Evolutionary conservation across 2,797 vertebrate species (phyloP).

Genomic region (Lates japonicus): DNA sequence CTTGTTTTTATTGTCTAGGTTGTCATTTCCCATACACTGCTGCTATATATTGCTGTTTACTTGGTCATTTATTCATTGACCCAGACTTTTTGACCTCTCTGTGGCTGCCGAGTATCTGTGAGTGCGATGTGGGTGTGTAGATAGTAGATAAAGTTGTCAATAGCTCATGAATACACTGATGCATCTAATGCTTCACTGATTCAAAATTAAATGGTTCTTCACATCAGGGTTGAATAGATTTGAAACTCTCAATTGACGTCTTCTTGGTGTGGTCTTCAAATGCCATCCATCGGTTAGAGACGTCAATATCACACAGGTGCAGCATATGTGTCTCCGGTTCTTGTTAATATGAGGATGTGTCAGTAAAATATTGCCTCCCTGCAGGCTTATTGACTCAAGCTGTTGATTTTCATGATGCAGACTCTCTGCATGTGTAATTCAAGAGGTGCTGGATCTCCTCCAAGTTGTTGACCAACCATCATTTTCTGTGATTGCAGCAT

Average conservation of each 20-base stretch:
- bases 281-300: neutral
- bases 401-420: conserved; percentile 16
- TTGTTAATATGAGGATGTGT: conserved; percentile 5
- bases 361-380: conserved; percentile 1
- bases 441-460: neutral
- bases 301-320: neutral
- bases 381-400: neutral
- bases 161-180: conserved; percentile 23
- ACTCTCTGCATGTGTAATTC: conserved; percentile 13
- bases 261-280: neutral
- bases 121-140: neutral
- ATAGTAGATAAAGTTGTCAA: conserved; percentile 20
- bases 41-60: neutral
- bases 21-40: neutral
- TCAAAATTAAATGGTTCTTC: conserved; percentile 14
- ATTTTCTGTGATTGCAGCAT: conserved; percentile 7
- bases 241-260: conserved; percentile 7
- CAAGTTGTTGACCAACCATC: neutral
- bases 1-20: neutral
- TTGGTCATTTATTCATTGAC: neutral
- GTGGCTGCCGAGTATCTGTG: neutral
- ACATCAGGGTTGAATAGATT: neutral
- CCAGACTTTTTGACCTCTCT: neutral
- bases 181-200: neutral
- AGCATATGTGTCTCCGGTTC: neutral